Conservation (phyloP, 2,797 vertebrate genomes). For the Falco peregrinus region DNA sequence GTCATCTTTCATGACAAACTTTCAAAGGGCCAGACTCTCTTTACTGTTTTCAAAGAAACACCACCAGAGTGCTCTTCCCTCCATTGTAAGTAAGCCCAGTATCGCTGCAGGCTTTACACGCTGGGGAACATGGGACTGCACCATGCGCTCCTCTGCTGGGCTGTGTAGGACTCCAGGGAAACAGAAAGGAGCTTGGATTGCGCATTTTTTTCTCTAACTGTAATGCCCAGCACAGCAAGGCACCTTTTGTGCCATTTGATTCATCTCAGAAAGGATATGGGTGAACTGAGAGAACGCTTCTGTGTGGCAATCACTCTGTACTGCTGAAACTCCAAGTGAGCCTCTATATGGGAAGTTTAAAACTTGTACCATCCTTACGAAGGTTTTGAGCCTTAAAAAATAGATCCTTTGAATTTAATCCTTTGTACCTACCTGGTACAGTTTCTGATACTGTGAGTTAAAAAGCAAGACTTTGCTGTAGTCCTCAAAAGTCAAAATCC, state of each 20-base stretch:
- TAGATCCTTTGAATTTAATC: background rate
- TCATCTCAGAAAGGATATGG: background rate
- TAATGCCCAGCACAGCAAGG: background rate
- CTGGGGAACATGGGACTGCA: background rate
- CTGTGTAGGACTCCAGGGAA: background rate
- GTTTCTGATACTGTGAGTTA: background rate
- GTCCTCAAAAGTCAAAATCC: background rate
- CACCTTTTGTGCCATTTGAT: background rate
- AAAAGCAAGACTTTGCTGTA: background rate
- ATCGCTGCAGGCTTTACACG: background rate
- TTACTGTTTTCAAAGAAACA: background rate
- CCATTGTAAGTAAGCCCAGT: accelerated
- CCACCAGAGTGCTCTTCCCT: background rate
- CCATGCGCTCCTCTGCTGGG: background rate
- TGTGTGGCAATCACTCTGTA: background rate
- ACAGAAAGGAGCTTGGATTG: background rate
- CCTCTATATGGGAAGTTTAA: background rate
- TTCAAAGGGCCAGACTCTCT: background rate
- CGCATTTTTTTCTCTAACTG: background rate
- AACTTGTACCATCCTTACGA: background rate
- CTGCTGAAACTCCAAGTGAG: background rate
- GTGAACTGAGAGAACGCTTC: background rate
- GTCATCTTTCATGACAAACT: background rate
- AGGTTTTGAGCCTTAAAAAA: background rate
- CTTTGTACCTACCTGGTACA: background rate